A percentile compares a stretch with the other conserved stretches of the same genome.
phyloP scores from a whole-genome alignment of 2,888 invertebrate species.

The Trissoscelio sp. region DNA sequence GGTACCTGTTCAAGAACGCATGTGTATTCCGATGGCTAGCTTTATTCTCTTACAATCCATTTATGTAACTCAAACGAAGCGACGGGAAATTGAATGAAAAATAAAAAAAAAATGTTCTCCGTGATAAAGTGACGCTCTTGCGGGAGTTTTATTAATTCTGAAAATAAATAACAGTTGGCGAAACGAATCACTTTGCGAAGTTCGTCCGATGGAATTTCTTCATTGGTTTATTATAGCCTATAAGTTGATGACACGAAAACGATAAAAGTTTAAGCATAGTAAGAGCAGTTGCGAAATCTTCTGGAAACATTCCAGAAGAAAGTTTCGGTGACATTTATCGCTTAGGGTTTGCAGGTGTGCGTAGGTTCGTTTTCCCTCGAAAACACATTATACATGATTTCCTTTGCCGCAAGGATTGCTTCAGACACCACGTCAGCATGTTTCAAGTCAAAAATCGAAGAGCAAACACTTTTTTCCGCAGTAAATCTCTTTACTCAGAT shows the following conservation, averaged over 20 bases:
- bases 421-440: slow-evolving; percentile 21
- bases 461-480: too few species aligned
- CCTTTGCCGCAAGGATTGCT: slow-evolving; percentile 5
- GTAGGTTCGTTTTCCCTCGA: slow-evolving; percentile 28
- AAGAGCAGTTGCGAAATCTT: slow-evolving; percentile 43
- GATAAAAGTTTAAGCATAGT: slow-evolving; percentile 46
- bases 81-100: not conserved
- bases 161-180: slow-evolving; percentile 1
- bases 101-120: too few species aligned
- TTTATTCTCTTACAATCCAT: too few species aligned
- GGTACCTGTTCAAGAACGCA: too few species aligned
- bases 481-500: too few species aligned
- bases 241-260: slow-evolving; percentile 51
- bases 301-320: slow-evolving; percentile 57
- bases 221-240: slow-evolving; percentile 36
- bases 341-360: slow-evolving; percentile 29
- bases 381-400: slow-evolving; percentile 47
- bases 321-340: slow-evolving; percentile 56
- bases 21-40: too few species aligned
- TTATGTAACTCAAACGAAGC: too few species aligned
- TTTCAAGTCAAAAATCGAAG: slow-evolving; percentile 14
- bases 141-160: slow-evolving; percentile 6
- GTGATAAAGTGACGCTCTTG: too few species aligned
- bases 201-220: slow-evolving; percentile 18
- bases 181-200: not conserved